Percentiles rank a stretch among this genome's conserved stretches.
These are phyloP conservation scores for Biston betularia DNA, from an alignment of 2,888 invertebrate species.

Conservation along the genomic window DNA sequence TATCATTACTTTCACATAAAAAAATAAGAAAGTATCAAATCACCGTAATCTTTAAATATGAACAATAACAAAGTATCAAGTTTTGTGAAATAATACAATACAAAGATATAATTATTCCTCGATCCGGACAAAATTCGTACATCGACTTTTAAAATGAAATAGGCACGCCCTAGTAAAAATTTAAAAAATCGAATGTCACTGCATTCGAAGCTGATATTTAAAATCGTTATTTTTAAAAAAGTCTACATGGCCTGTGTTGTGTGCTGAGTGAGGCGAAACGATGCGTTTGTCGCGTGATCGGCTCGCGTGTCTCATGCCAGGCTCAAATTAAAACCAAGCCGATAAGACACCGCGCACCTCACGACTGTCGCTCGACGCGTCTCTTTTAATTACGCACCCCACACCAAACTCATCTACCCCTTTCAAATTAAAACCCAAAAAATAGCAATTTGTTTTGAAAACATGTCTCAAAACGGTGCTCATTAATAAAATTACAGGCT, in stretches of 20 bases:
- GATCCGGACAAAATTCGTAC: too few species aligned
- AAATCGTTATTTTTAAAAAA: constrained; percentile 74
- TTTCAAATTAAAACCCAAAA: constrained; percentile 58
- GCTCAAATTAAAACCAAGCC: constrained; percentile 82
- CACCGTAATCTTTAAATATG: too few species aligned
- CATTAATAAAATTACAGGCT: constrained; percentile 47
- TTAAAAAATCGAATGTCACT: constrained; percentile 50
- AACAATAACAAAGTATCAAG: too few species aligned
- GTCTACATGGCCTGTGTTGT: constrained; percentile 46
- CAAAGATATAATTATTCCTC: too few species aligned
- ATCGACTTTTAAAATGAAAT: constrained; percentile 38
- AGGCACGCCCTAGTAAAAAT: constrained; percentile 42
- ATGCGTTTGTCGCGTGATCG: constrained; percentile 80
- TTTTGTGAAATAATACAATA: too few species aligned
- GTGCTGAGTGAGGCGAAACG: constrained; percentile 61
- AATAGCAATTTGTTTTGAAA: constrained; percentile 32
- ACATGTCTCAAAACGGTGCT: constrained; percentile 33
- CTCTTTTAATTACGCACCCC: constrained; percentile 85
- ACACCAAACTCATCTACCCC: constrained; percentile 76
- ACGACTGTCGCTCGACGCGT: constrained; percentile 80
- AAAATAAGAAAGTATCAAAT: too few species aligned
- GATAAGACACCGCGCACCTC: constrained; percentile 83
- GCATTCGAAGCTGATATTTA: constrained; percentile 66
- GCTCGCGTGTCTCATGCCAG: constrained; percentile 81
- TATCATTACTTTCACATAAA: too few species aligned